phyloP scores from a whole-genome alignment of 2,797 vertebrate species.

The Chelon labrosus region DNA sequence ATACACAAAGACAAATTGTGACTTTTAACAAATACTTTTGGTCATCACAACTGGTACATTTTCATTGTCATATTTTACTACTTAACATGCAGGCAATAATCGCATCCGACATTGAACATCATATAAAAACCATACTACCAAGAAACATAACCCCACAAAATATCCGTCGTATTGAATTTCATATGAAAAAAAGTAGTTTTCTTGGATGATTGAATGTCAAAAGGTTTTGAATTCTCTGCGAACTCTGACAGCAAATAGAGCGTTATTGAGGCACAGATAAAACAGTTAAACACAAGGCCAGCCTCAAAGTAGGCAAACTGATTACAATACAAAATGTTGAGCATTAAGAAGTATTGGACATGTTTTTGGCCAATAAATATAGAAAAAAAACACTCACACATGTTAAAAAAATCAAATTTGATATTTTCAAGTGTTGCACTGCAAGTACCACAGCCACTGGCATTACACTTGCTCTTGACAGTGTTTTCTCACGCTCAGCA shows the following conservation, averaged over 20 bases:
- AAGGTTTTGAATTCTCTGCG: conserved; percentile 19
- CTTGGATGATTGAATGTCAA: conserved; percentile 36
- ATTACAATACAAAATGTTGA: conserved; percentile 68
- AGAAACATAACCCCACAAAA: conserved; percentile 51
- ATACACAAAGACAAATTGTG: conserved; percentile 67
- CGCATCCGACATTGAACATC: conserved; percentile 64
- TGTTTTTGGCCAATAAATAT: conserved; percentile 81
- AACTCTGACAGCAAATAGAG: conserved; percentile 40
- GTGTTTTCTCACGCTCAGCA: conserved; percentile 81
- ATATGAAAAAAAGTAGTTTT: conserved; percentile 16
- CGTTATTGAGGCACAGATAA: conserved; percentile 70
- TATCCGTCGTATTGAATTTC: conserved; percentile 24
- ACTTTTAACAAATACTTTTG: conserved; percentile 75
- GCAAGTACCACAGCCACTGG: conserved; percentile 76
- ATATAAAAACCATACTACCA: conserved; percentile 49
- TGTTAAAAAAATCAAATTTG: conserved; percentile 64
- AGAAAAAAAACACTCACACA: conserved; percentile 67
- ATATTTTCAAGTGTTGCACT: conserved; percentile 81
- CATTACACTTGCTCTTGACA: conserved; percentile 71
- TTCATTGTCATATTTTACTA: conserved; percentile 61
- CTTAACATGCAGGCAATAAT: conserved; percentile 70
- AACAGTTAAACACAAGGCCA: conserved; percentile 69
- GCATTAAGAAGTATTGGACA: conserved; percentile 70
- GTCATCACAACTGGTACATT: conserved; percentile 73
- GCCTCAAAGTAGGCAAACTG: conserved; percentile 67